These are phyloP conservation scores for Oryzias javanicus DNA, from an alignment of 2,113 vertebrate genomes.

Conservation along the genomic window DNA sequence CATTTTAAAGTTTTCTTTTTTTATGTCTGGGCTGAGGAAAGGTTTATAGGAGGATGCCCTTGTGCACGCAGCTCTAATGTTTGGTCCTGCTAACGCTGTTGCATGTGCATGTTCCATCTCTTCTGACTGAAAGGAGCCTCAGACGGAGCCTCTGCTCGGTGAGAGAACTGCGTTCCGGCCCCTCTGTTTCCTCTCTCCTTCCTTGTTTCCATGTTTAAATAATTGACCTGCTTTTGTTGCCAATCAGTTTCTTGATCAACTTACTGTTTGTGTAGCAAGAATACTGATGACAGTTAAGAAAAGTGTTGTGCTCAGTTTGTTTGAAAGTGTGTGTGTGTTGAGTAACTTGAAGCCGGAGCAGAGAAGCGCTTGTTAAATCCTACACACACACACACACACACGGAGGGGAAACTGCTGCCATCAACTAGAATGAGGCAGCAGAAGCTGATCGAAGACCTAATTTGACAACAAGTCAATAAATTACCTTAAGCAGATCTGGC, in stretches of 20 bases:
- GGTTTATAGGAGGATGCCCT: neutral
- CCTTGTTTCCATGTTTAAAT: constrained; percentile 36
- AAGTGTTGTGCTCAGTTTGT: constrained; percentile 12
- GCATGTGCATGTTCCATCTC: constrained; percentile 63
- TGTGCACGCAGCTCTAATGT: constrained; percentile 6
- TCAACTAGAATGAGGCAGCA: constrained; percentile 8
- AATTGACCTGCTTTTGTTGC: constrained; percentile 36
- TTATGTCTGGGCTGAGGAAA: neutral
- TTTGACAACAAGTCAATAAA: constrained; percentile 50
- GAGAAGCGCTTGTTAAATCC: constrained; percentile 14
- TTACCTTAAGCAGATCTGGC: constrained; percentile 30
- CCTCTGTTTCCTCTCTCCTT: constrained; percentile 18
- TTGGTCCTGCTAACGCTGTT: constrained; percentile 54
- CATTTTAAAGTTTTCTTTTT: neutral
- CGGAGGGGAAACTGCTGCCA: constrained; percentile 31
- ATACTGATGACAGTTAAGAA: constrained; percentile 31
- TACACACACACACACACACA: neutral
- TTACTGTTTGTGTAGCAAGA: constrained; percentile 6
- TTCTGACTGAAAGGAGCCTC: constrained; percentile 67
- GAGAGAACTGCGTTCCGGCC: constrained; percentile 67
- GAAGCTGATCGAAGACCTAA: constrained; percentile 52
- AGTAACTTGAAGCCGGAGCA: constrained; percentile 5
- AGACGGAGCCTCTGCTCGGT: constrained; percentile 68
- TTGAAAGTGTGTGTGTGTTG: neutral
- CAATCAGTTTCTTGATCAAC: constrained; percentile 51